Conservation (phyloP, 1,140 invertebrate genomes). For the Drosophila punjabiensis region DNA sequence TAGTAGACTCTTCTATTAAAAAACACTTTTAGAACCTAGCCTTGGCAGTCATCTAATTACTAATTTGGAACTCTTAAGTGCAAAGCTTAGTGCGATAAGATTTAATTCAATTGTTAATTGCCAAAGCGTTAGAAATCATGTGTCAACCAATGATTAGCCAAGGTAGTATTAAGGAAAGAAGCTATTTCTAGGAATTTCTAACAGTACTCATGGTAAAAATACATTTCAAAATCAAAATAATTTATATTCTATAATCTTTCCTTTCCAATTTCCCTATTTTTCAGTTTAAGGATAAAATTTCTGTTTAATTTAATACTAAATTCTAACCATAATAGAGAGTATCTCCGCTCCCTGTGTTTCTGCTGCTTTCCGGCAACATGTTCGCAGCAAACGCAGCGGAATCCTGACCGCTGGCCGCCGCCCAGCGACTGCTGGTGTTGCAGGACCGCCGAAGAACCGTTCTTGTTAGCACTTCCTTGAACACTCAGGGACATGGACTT, state of each 20-base stretch:
- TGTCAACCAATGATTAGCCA: neutral
- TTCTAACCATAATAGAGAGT: conserved; percentile 16
- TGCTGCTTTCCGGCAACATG: conserved; percentile 9
- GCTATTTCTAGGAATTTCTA: neutral
- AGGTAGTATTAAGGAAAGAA: neutral
- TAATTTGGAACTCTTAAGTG: neutral
- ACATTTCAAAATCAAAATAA: neutral
- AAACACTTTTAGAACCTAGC: neutral
- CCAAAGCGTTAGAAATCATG: neutral
- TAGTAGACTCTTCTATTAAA: too few species aligned
- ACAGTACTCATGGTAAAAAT: neutral
- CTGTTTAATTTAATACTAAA: neutral
- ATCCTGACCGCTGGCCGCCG: conserved; percentile 30
- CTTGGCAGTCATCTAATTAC: neutral
- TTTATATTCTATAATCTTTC: too few species aligned
- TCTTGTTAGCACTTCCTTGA: conserved; percentile 13
- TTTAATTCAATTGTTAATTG: neutral
- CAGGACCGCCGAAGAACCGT: conserved; percentile 7
- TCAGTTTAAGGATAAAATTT: neutral
- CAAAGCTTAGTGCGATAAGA: neutral
- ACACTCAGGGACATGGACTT: conserved; percentile 66
- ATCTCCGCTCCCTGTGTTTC: conserved; percentile 7
- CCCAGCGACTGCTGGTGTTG: conserved; percentile 38
- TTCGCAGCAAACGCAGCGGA: conserved; percentile 73
- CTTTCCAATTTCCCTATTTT: too few species aligned